Conservation (phyloP, 1,140 invertebrate species). For the Alviniconcha marisindica region DNA sequence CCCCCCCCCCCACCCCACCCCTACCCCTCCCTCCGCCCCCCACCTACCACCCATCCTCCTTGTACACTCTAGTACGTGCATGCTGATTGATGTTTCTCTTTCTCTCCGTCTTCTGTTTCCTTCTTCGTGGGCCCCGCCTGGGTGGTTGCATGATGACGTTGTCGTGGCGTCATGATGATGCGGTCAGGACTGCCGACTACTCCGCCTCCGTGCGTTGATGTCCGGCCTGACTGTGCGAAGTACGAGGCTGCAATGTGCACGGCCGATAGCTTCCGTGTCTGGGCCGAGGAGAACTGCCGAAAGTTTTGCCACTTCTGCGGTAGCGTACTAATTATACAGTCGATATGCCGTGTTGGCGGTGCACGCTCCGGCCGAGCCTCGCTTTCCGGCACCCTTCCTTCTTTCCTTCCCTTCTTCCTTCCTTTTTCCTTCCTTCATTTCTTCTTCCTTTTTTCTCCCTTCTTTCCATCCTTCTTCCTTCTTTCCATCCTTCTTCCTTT, state of each 20-base stretch:
- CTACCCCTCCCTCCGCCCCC: background rate
- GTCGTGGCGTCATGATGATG: background rate
- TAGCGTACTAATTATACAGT: background rate
- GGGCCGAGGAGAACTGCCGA: conserved; percentile 42
- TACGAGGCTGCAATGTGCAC: background rate
- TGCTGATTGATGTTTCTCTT: no score
- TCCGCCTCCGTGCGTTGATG: background rate
- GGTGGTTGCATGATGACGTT: no score
- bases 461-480: no score
- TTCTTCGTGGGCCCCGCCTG: background rate
- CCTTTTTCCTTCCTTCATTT: no score
- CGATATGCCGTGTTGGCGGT: no score
- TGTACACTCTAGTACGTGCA: no score
- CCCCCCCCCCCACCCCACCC: background rate
- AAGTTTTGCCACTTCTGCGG: conserved; percentile 33
- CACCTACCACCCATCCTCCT: background rate
- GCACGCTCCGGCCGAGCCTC: no score
- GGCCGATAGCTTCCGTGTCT: background rate
- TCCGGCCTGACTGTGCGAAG: background rate
- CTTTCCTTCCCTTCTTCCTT: no score
- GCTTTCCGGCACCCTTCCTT: no score
- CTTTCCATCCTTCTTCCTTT: no score
- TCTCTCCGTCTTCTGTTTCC: background rate
- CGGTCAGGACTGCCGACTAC: background rate
- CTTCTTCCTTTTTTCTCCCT: no score